Evolutionary conservation across 2,888 invertebrate species (phyloP).

Genomic region (Athalia circularis): DNA sequence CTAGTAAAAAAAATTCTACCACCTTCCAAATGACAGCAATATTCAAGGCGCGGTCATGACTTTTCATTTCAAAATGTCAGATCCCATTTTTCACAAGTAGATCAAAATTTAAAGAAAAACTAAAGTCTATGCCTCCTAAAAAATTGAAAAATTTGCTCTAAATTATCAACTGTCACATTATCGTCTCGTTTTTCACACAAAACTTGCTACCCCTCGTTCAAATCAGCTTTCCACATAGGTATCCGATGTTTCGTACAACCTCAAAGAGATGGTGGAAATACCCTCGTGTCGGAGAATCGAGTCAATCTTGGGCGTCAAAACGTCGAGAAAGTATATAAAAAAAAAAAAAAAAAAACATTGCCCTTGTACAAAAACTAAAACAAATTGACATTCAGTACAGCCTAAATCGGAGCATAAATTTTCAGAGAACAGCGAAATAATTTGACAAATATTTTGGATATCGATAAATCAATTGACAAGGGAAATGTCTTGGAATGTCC

Average conservation of each 20-base stretch:
- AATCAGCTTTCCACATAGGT: neutral
- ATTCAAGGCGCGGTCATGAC: neutral
- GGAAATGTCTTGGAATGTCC: neutral
- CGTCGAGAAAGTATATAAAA: neutral
- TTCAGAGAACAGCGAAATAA: too few species aligned
- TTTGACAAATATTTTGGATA: neutral
- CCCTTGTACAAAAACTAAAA: too few species aligned
- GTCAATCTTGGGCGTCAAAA: neutral
- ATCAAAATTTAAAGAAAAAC: constrained; percentile 12
- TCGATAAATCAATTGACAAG: constrained; percentile 1
- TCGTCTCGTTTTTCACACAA: neutral
- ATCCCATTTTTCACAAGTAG: neutral
- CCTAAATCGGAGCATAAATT: too few species aligned
- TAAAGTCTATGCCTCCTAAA: neutral
- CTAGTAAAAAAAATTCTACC: neutral
- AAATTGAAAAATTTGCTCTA: neutral
- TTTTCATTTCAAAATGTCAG: neutral
- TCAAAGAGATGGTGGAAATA: constrained; percentile 2
- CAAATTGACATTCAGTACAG: too few species aligned
- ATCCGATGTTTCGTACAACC: neutral
- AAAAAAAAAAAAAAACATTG: too few species aligned
- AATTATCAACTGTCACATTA: constrained; percentile 12
- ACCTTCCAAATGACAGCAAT: neutral
- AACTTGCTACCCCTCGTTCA: neutral
- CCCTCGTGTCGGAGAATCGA: neutral